phyloP scores from a whole-genome alignment of 2,113 vertebrate species.

The Narcine bancroftii region DNA sequence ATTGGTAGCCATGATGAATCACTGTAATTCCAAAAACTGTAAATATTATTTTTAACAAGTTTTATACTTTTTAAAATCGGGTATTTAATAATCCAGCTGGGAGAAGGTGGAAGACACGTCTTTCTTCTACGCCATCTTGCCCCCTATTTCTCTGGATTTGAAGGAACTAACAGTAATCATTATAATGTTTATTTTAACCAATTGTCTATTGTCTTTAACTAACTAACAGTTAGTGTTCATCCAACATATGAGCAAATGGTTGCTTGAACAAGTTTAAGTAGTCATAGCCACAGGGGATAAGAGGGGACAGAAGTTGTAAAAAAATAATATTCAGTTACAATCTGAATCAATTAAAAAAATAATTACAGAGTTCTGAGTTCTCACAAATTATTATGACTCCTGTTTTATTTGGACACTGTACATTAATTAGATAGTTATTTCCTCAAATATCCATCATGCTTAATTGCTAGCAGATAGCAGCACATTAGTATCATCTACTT shows the following conservation, averaged over 20 bases:
- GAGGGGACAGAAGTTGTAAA: background rate
- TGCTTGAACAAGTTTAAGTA: background rate
- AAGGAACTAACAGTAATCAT: no score
- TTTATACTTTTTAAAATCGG: no score
- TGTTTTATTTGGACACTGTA: background rate
- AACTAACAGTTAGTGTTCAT: background rate
- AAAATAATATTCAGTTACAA: background rate
- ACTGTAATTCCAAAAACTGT: no score
- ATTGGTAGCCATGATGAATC: no score
- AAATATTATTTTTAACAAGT: no score
- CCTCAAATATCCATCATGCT: background rate
- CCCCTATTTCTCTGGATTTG: no score
- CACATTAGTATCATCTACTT: background rate
- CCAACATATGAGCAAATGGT: background rate
- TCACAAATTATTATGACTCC: background rate
- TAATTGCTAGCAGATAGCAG: conserved; percentile 5
- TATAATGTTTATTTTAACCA: background rate
- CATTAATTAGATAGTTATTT: conserved; percentile 20
- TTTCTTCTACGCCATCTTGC: no score
- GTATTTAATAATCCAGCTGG: no score
- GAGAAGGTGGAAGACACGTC: no score
- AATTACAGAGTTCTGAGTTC: background rate
- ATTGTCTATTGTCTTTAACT: background rate
- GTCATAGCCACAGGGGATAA: background rate
- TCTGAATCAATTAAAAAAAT: background rate